Evolutionary conservation across 2,113 vertebrate genomes (phyloP), one percentile per base, ranked within the genome.

Genomic region (Nicator chloris): DNA sequence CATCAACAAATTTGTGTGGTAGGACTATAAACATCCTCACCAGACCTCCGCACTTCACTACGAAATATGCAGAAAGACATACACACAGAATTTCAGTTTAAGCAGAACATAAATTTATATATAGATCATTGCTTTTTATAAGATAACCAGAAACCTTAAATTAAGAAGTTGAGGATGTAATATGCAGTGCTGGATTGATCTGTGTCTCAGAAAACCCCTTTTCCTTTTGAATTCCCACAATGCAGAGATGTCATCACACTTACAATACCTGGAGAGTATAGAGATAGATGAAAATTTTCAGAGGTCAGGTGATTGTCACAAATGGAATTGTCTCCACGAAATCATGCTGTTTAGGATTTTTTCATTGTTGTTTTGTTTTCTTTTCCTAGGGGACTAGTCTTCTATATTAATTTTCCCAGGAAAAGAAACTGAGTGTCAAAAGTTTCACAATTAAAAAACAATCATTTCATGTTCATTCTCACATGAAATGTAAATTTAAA

Each of bases 131-230:
- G 35, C 10, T 47, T 63, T 90, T 91, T 56, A 30, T 95, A 88
- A 84, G 54, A 51, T 70, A 93, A 81, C 20, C 22, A 78, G 51
- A 92, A 88, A 30, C 8, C 65, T 70, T 88, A 86, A 88, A 92
- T 84, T 84, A 90, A 84, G 75, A 59, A 54, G 12, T 14, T 90
- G 56, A 90, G 40, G 8, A 18, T 54, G 27, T 37, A 92, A 81
- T 44, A 33, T 77, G 39, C 11, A 63, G 71, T n/a, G n/a, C n/a
- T n/a, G n/a, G n/a, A n/a, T n/a, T n/a, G n/a, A n/a, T n/a, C n/a
- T n/a, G n/a, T n/a, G n/a, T n/a, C n/a, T n/a, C n/a, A n/a, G n/a
- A n/a, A n/a, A n/a, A n/a, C n/a, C n/a, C n/a, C n/a, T n/a, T n/a
- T n/a, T n/a, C n/a, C n/a, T n/a, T n/a, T n/a, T n/a, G n/a, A n/a